Evolutionary conservation across 2,113 vertebrate genomes (phyloP).

Genomic region (Lepus europaeus): DNA sequence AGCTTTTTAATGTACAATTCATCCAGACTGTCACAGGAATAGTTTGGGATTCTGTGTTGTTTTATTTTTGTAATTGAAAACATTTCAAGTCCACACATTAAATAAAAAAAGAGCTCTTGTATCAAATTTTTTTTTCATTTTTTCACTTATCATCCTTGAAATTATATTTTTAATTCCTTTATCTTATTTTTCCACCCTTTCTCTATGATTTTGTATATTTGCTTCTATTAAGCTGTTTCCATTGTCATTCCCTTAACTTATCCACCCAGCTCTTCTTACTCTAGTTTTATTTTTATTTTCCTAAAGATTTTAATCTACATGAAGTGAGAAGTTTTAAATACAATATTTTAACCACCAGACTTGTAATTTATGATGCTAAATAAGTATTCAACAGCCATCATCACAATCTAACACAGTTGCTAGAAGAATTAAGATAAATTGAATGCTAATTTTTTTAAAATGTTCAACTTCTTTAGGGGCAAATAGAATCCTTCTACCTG

Average conservation of each 20-base stretch:
- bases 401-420: background rate
- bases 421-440: conserved; percentile 3
- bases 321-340: background rate
- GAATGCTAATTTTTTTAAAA: background rate
- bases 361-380: background rate
- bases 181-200: background rate
- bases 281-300: background rate
- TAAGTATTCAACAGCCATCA: background rate
- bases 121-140: background rate
- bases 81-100: background rate
- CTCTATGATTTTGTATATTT: background rate
- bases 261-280: background rate
- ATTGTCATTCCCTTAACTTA: background rate
- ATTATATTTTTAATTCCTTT: background rate
- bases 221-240: background rate
- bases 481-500: background rate
- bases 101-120: background rate
- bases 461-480: background rate
- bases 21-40: background rate
- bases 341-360: background rate
- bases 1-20: background rate
- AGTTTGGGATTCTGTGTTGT: background rate
- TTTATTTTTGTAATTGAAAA: background rate
- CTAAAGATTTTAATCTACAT: conserved; percentile 15
- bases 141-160: background rate